A percentile compares a stretch with the other conserved stretches of the same genome.
Conservation (phyloP, 23 tunicate genomes). For the Ascidia mentula region DNA sequence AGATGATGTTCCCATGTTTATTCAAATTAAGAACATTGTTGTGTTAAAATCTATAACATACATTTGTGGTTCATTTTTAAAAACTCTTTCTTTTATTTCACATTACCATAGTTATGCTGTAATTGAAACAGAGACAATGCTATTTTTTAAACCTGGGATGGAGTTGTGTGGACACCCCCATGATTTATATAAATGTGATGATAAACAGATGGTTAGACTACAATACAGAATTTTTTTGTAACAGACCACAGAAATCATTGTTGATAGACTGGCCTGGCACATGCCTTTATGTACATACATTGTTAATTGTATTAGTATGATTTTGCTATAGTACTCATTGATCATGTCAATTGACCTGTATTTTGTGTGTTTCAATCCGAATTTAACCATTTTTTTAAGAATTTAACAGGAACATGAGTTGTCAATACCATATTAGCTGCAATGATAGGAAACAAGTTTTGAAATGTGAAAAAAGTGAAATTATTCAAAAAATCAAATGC, state of each 20-base stretch:
- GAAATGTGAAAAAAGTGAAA: slow-evolving; percentile 3
- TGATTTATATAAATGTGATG: slow-evolving; percentile 4
- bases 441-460: slow-evolving; percentile 4
- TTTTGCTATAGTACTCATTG: slow-evolving; percentile 1
- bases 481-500: neutral
- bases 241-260: neutral
- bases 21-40: neutral
- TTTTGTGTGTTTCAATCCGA: neutral
- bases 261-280: neutral
- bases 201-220: neutral
- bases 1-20: slow-evolving; percentile 8
- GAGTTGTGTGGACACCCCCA: neutral
- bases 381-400: slow-evolving; percentile 2
- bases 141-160: slow-evolving; percentile 14
- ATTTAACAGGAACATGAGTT: neutral
- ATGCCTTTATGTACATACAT: slow-evolving; percentile 6
- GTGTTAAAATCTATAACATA: neutral
- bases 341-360: slow-evolving; percentile 5
- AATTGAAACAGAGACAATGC: neutral
- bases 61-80: slow-evolving; percentile 5
- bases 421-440: neutral
- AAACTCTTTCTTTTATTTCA: neutral
- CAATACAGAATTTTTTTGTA: slow-evolving; percentile 1
- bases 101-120: slow-evolving; percentile 15
- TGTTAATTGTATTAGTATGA: slow-evolving; percentile 10